Evolutionary conservation across 2,113 vertebrate genomes (phyloP), one percentile per base, ranked within the genome.

Genomic region (Nipponia nippon): DNA sequence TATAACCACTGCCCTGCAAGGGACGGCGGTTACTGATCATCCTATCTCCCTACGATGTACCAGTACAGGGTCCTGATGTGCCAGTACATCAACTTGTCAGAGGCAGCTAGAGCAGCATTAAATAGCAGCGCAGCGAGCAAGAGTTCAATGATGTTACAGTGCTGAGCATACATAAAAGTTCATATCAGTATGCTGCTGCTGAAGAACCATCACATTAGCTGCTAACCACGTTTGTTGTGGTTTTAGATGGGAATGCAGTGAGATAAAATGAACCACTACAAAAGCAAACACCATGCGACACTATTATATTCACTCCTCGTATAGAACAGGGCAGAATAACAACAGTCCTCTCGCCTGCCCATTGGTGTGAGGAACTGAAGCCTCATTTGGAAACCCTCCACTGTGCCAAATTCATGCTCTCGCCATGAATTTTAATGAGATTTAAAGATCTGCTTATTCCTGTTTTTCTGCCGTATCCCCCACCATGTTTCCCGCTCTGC

Each of bases 111-210:
- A 59, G 79, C 65, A 81, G 70, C 69, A 40, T 18, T 73, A 85
- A 89, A 36, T 3, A 89, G 88, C 80, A 81, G 55, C 7, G 6
- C 77, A n/a, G 52, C 0, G 3, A 70, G 71, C 53, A 53, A 6
- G 12, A 1, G 27, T 56, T 84, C 86, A 23, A 16, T 3, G 65
- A 6, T 5, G 9, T 25, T 50, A 26, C 47, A 21, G 10, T 27
- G 79, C 53, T 61, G 27, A 87, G 62, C 0, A 0, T 2, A 49
- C 38, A 38, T 0, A 5, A 6, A 69, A 40, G 40, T n/a, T 82
- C 29, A 0, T 27, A 79, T 27, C 50, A n/a, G 29, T 16, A 72
- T 59, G 52, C 87, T 82, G 53, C 70, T 92, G 89, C 65, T 85
- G 17, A 59, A 71, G 29, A 79, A 44, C 65, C 53, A 53, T 19